Percentiles rank a stretch among this genome's conserved stretches.
phyloP scores from a whole-genome alignment of 2,797 vertebrate genomes.

The Petrocephalus sullivani region DNA sequence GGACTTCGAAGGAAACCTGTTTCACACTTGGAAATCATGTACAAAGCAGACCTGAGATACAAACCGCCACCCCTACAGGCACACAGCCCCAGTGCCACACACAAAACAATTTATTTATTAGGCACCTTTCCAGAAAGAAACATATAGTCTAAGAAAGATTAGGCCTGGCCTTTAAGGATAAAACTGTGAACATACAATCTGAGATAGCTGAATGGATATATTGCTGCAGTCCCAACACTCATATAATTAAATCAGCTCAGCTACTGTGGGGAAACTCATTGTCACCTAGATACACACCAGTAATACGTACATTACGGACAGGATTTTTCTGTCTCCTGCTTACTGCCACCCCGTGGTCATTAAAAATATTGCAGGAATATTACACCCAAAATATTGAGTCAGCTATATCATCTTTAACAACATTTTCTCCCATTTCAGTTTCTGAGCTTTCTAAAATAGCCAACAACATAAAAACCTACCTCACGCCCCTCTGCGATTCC shows the following conservation, averaged over 20 bases:
- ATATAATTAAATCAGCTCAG: background rate
- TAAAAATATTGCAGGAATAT: background rate
- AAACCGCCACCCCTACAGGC: background rate
- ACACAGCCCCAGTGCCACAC: background rate
- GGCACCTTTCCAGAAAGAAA: background rate
- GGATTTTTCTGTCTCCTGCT: background rate
- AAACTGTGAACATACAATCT: background rate
- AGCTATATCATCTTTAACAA: too few relatives aligned
- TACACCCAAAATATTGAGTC: too few relatives aligned
- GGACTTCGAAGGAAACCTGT: background rate
- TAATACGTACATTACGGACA: background rate
- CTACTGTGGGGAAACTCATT: background rate
- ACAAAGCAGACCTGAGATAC: background rate
- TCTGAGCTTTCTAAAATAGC: too few relatives aligned
- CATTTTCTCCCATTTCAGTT: too few relatives aligned
- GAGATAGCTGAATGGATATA: background rate
- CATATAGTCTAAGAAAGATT: background rate
- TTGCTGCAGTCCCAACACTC: background rate
- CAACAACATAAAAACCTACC: too few relatives aligned
- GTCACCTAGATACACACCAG: background rate
- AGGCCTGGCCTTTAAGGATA: background rate
- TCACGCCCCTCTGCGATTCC: too few relatives aligned
- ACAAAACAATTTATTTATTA: background rate
- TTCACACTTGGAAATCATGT: background rate
- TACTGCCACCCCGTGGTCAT: background rate